Evolutionary conservation across 2,888 invertebrate species (phyloP).

Genomic region (Orthonevra nobilis): DNA sequence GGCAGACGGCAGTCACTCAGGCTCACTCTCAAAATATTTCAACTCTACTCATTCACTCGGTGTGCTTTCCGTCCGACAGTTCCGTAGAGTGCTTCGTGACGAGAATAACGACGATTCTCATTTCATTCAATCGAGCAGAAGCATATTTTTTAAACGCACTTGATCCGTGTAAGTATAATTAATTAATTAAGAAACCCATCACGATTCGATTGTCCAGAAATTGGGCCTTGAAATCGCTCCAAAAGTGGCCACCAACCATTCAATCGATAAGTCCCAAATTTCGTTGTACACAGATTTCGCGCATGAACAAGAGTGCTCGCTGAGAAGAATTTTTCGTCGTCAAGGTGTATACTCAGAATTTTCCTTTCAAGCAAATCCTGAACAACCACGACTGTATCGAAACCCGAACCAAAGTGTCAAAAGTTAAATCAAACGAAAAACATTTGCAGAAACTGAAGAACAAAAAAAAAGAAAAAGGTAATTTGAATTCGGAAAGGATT

Average conservation of each 20-base stretch:
- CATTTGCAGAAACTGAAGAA: not conserved
- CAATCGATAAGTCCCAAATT: slow-evolving; percentile 43
- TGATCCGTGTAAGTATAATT: slow-evolving; percentile 54
- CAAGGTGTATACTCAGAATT: slow-evolving; percentile 55
- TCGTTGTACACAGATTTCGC: slow-evolving; percentile 60
- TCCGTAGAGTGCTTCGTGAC: slow-evolving; percentile 35
- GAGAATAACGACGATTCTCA: slow-evolving; percentile 16
- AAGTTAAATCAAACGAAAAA: slow-evolving; percentile 17
- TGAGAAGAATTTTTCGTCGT: slow-evolving; percentile 15
- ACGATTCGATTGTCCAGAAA: not conserved
- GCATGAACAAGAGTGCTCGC: slow-evolving; percentile 60
- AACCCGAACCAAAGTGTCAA: slow-evolving; percentile 17
- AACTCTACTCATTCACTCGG: slow-evolving; percentile 11
- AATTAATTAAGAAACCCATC: slow-evolving; percentile 25
- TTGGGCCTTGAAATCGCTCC: slow-evolving; percentile 13
- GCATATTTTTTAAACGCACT: slow-evolving; percentile 11
- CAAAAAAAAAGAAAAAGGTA: too few relatives aligned
- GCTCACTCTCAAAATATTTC: not conserved
- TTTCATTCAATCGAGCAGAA: not conserved
- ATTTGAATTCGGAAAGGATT: slow-evolving; percentile 10
- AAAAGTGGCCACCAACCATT: slow-evolving; percentile 13
- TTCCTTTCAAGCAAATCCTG: slow-evolving; percentile 47
- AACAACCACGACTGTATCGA: slow-evolving; percentile 32
- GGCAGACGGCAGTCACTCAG: too few relatives aligned
- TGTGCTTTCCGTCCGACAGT: slow-evolving; percentile 29